A percentile compares a stretch with the other conserved stretches of the same genome.
Evolutionary conservation across 2,113 vertebrate genomes (phyloP).

Genomic region (Colius striatus): DNA sequence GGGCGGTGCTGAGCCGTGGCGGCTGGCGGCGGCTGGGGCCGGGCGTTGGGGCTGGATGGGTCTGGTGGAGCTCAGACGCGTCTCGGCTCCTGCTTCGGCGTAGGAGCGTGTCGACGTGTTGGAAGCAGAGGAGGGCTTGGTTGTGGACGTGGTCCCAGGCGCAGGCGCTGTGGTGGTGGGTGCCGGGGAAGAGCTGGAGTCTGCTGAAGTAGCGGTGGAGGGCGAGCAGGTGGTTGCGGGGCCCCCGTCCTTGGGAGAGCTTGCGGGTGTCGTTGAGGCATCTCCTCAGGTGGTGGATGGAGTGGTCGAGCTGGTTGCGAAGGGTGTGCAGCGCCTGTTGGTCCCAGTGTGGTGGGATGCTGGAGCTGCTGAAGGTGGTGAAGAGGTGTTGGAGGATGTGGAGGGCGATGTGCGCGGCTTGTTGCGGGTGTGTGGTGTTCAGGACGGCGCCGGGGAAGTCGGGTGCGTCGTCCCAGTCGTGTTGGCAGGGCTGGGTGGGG

Average conservation of each 20-base stretch:
- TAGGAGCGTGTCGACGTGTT: neutral
- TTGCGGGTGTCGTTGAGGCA: neutral
- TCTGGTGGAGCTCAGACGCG: neutral
- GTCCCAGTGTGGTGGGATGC: neutral
- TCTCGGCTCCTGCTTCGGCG: neutral
- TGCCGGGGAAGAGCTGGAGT: neutral
- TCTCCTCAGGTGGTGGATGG: neutral
- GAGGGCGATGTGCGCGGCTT: neutral
- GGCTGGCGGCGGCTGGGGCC: fast-evolving
- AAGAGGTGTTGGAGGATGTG: neutral
- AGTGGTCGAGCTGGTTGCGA: neutral
- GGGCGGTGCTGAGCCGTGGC: fast-evolving
- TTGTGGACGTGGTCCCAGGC: neutral
- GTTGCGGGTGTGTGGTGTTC: neutral
- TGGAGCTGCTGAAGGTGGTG: neutral
- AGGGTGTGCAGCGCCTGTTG: neutral
- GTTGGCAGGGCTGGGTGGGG: neutral
- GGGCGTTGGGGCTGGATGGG: fast-evolving
- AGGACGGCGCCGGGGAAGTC: neutral
- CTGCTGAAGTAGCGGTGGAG: neutral
- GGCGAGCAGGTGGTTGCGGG: neutral
- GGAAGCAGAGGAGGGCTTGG: neutral
- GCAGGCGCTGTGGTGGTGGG: neutral
- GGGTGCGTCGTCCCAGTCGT: too few species aligned
- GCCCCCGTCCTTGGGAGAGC: neutral